Base-by-base conservation (phyloP, 2,113 vertebrate genomes). In the Pantherophis guttatus region DNA sequence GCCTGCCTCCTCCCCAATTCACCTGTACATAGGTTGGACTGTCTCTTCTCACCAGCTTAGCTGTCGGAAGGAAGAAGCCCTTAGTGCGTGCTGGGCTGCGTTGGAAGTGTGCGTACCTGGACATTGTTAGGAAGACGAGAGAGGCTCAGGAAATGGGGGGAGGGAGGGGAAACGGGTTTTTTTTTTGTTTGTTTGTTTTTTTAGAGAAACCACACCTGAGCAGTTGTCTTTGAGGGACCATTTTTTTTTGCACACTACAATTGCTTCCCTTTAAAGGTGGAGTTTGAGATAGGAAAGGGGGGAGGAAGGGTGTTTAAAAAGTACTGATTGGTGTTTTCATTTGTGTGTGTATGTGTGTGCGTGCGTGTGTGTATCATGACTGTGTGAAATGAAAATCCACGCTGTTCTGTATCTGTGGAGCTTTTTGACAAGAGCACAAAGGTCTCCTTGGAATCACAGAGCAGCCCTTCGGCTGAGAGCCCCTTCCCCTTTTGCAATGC, bases 261-360 rank as follows among this genome's bases (percentile, higher is more conserved):
- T 94, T 95, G 97, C 96, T 97, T 97, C 97, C 97, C 96, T 97
- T 97, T 95, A 97, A 94, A 97, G 97, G 97, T 97, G 96, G 50
- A 53, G 97, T n/a, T 23, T 5, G 29, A 19, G n/a, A n/a, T 70
- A n/a, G n/a, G 29, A 39, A 33, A 17, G 44, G 2, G 44, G 13
- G n/a, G 70, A 5, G n/a, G 26, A 11, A 11, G 3, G n/a, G 15
- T 81, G 33, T 97, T 97, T 96, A 96, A 97, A 96, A 97, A 97
- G 97, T 98, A 97, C 97, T 96, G 94, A 96, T 96, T 97, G 97
- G 97, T 97, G 96, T 98, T 98, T 96, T 55, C 44, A 17, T 98
- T 98, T 96, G 39, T 93, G 53, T 89, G 91, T 81, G 95, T 98
- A 97, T 98, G 96, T 98, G 97, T 97, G 97, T 97, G 59, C 95